Evolutionary conservation across 2,113 vertebrate species (phyloP).

Genomic region (Pedetes capensis): DNA sequence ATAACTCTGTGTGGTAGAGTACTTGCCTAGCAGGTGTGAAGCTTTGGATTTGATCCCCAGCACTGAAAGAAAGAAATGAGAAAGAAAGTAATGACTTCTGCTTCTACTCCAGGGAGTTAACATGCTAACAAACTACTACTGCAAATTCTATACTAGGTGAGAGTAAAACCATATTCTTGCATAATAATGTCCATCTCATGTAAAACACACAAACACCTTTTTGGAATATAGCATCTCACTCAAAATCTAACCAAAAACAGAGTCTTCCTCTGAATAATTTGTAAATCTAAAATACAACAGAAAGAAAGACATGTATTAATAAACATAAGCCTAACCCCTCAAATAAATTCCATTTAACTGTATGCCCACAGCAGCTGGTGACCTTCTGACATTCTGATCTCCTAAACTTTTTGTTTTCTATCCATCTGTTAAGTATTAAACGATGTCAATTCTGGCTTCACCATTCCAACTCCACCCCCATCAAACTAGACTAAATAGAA

Average conservation of each 20-base stretch:
- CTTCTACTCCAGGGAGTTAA: background rate
- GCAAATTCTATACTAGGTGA: background rate
- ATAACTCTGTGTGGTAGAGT: background rate
- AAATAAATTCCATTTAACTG: slow-evolving; percentile 37
- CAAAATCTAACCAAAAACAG: background rate
- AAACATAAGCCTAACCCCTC: slow-evolving; percentile 33
- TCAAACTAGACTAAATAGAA: slow-evolving; percentile 79
- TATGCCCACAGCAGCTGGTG: slow-evolving; percentile 58
- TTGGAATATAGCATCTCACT: background rate
- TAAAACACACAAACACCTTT: background rate
- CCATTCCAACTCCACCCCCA: slow-evolving; percentile 68
- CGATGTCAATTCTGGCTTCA: slow-evolving; percentile 69
- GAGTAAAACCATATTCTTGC: background rate
- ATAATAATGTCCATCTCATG: background rate
- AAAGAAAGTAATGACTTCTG: background rate
- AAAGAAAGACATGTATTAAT: slow-evolving; percentile 42
- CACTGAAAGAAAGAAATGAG: background rate
- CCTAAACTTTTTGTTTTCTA: slow-evolving; percentile 70
- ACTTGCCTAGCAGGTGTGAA: too few relatives aligned
- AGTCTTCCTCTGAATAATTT: slow-evolving; percentile 27
- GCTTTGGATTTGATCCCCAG: too few relatives aligned
- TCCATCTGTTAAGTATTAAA: slow-evolving; percentile 80
- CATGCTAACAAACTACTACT: background rate
- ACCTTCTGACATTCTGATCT: slow-evolving; percentile 78
- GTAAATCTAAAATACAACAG: slow-evolving; percentile 37